Evolutionary conservation across 2,797 vertebrate genomes (phyloP).

Genomic region (Cygnus olor): DNA sequence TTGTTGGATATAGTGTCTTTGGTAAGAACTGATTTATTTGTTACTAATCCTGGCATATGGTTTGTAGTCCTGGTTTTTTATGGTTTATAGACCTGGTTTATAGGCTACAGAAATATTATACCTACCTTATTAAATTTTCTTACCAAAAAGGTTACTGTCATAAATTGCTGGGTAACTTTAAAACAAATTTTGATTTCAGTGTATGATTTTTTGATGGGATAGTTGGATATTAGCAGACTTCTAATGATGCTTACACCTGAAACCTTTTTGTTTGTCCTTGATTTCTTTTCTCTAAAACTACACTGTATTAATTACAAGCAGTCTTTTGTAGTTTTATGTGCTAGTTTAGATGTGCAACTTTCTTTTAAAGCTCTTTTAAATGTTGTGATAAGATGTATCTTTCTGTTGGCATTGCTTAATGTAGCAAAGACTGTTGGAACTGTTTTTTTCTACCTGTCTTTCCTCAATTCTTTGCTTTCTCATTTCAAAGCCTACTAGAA

Average conservation of each 20-base stretch:
- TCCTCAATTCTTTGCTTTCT: constrained; percentile 94
- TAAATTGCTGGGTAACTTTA: not conserved
- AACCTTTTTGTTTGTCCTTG: not conserved
- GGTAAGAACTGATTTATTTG: constrained; percentile 82
- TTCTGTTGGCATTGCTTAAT: constrained; percentile 50
- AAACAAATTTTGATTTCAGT: not conserved
- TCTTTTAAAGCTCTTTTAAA: constrained; percentile 4
- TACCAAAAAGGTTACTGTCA: not conserved
- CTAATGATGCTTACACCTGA: not conserved
- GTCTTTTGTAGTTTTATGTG: constrained; percentile 21
- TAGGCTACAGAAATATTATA: not conserved
- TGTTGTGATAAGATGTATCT: constrained; percentile 1
- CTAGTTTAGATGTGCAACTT: not conserved
- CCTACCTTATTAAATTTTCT: not conserved
- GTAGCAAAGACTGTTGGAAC: constrained; percentile 71
- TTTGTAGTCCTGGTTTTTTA: too few species aligned
- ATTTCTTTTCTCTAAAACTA: not conserved
- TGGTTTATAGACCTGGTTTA: not conserved
- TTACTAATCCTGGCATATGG: not conserved
- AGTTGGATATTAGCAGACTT: not conserved
- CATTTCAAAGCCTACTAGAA: constrained; percentile 99
- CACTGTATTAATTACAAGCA: not conserved
- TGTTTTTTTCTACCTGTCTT: constrained; percentile 81
- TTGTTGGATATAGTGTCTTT: constrained; percentile 98
- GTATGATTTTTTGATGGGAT: not conserved